A percentile compares a stretch with the other conserved stretches of the same genome.
Conservation (phyloP, 2,797 vertebrate species). For the Schizopygopsis malacanthus region DNA sequence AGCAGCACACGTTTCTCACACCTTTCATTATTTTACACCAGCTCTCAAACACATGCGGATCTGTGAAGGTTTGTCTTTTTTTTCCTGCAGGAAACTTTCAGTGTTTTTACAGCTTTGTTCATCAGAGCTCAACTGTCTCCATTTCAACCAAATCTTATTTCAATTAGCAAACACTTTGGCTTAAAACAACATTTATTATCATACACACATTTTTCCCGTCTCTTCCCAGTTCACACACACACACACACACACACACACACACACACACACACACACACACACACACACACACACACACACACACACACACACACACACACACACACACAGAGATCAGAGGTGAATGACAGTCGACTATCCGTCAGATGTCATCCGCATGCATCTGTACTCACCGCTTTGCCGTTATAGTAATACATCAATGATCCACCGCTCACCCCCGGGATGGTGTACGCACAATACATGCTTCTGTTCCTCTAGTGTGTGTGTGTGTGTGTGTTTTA, state of each 20-base stretch:
- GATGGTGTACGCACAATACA: slow-evolving; percentile 97
- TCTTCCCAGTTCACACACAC: slow-evolving; percentile 12
- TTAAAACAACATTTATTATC: not conserved
- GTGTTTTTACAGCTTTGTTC: not conserved
- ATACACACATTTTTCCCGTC: not conserved
- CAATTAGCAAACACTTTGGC: not conserved
- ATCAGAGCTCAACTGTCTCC: not conserved
- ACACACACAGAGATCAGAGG: slow-evolving; percentile 62
- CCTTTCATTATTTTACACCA: not conserved
- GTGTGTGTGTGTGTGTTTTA: slow-evolving; percentile 42
- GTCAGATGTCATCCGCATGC: not conserved
- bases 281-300: slow-evolving; percentile 26
- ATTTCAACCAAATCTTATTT: not conserved
- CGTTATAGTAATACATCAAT: slow-evolving; percentile 96
- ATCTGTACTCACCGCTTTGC: slow-evolving; percentile 89
- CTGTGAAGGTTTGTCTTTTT: not conserved
- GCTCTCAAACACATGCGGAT: not conserved
- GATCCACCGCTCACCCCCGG: slow-evolving; percentile 93
- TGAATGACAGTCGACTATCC: slow-evolving; percentile 1
- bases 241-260: slow-evolving; percentile 22
- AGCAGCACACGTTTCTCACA: not conserved
- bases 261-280: slow-evolving; percentile 23
- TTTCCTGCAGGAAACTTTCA: not conserved
- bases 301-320: slow-evolving; percentile 30
- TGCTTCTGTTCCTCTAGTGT: slow-evolving; percentile 61